A percentile compares a stretch with the other conserved stretches of the same genome.
Conservation (phyloP, 2,113 vertebrate species). For the Pagrus major region DNA sequence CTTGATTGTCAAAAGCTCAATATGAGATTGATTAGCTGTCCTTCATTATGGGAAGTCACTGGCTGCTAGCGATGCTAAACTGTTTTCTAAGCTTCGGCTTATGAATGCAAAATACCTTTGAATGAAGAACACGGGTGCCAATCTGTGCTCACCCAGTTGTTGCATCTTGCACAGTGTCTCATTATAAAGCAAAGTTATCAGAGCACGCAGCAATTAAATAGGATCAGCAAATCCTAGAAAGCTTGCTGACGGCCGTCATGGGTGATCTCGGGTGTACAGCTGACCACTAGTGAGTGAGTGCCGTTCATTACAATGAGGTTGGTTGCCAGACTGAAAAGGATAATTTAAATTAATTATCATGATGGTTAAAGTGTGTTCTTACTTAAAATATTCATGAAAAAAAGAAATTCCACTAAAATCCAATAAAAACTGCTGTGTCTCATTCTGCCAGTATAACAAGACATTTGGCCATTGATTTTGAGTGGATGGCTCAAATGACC, state of each 20-base stretch:
- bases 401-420: too few species aligned
- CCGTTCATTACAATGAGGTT: slow-evolving; percentile 32
- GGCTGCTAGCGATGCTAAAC: slow-evolving; percentile 50
- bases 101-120: slow-evolving; percentile 52
- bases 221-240: slow-evolving; percentile 60
- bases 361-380: slow-evolving; percentile 13
- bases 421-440: too few species aligned
- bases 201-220: slow-evolving; percentile 63
- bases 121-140: slow-evolving; percentile 27
- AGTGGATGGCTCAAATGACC: too few species aligned
- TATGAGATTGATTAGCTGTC: slow-evolving; percentile 76
- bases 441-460: too few species aligned
- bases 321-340: slow-evolving; percentile 42
- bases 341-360: slow-evolving; percentile 61
- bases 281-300: slow-evolving; percentile 45
- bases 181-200: slow-evolving; percentile 59
- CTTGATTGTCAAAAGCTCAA: slow-evolving; percentile 75
- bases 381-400: too few species aligned
- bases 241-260: slow-evolving; percentile 26
- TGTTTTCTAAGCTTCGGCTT: slow-evolving; percentile 52
- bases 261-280: slow-evolving; percentile 35
- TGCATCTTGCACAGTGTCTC: slow-evolving; percentile 33
- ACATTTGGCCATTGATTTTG: too few species aligned
- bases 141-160: slow-evolving; percentile 39
- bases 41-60: slow-evolving; percentile 59